Evolutionary conservation across 2,797 vertebrate genomes (phyloP).

Genomic region (Phrynocephalus vlangalii): DNA sequence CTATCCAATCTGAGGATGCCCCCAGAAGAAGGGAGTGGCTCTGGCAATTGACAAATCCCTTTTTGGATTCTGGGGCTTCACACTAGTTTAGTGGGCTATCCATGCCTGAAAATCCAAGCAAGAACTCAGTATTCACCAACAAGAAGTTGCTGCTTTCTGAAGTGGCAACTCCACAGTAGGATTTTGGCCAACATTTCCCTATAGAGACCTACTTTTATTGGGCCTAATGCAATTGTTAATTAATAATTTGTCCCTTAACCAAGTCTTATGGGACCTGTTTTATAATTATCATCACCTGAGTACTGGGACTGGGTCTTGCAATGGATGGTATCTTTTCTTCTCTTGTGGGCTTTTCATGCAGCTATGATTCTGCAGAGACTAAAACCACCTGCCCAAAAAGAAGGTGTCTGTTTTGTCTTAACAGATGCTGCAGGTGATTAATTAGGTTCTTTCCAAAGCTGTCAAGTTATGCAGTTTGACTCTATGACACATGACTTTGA

Average conservation of each 20-base stretch:
- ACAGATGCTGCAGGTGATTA: constrained; percentile 45
- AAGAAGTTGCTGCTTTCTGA: too few species aligned
- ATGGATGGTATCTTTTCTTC: constrained; percentile 4
- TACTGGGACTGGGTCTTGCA: not conserved
- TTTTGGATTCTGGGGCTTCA: too few species aligned
- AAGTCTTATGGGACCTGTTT: not conserved
- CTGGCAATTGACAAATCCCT: too few species aligned
- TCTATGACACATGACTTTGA: constrained; percentile 52
- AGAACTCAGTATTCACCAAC: too few species aligned
- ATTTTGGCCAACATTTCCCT: not conserved
- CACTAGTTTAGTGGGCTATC: too few species aligned
- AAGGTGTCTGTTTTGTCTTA: constrained; percentile 26
- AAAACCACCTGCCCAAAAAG: constrained; percentile 3
- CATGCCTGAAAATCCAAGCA: too few species aligned
- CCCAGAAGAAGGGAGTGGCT: too few species aligned
- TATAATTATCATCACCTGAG: not conserved
- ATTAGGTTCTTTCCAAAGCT: constrained; percentile 38
- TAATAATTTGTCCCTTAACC: not conserved
- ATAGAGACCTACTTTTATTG: not conserved
- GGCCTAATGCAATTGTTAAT: too few species aligned
- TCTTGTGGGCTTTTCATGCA: constrained; percentile 1
- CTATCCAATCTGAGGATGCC: too few species aligned
- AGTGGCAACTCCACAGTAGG: too few species aligned
- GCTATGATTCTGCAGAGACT: not conserved
- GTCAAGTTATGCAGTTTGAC: constrained; percentile 46